Evolutionary conservation across 1,140 invertebrate genomes (phyloP), one percentile per base, ranked within the genome.

Genomic region (Melipona quadrifasciata): DNA sequence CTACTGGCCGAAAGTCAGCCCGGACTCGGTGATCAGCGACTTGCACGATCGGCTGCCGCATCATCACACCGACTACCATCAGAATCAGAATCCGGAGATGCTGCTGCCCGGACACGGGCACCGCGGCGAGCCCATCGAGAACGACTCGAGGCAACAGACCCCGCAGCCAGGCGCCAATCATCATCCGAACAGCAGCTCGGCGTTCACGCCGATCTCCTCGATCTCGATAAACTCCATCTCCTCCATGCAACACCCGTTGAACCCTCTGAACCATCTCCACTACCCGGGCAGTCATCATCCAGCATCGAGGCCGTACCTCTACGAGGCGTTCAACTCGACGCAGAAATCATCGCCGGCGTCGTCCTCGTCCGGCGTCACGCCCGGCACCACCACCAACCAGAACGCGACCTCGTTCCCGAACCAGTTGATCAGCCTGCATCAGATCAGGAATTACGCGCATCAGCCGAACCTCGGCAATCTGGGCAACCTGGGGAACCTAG

Each of bases 361-460:
- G 12, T 91, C 94, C 16, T 89, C 91, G 67, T 78, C 91, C 16
- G 92, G 91, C 11, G 92, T 94, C 2, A 93, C 92, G 14, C 79
- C 93, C 10, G 93, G 91, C 24, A 89, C 89, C 12, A 91, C 93
- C 57, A 89, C 76, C 86, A 94, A 94, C 93, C 96, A 93, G 91
- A 94, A 94, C 91, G 93, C 97, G 81, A 97, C 97, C 90, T 96
- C 96, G 83, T 99, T 98, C 94, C 98, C 98, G 73, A 99, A 99
- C 94, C 98, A 99, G 93, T 96, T 99, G 90, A 98, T 99, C 91
- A 99, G 98, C 86, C 95, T 99, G 78, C 98, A 99, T 95, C 98
- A 99, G 95, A 99, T 99, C 91, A 96, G 98, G 91, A 99, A 99
- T 94, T 99, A 99, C 95, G 98, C 98, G 85, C 98, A 98, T 93